Evolutionary conservation across 2,888 invertebrate genomes (phyloP).

Genomic region (Limnephilus lunatus): DNA sequence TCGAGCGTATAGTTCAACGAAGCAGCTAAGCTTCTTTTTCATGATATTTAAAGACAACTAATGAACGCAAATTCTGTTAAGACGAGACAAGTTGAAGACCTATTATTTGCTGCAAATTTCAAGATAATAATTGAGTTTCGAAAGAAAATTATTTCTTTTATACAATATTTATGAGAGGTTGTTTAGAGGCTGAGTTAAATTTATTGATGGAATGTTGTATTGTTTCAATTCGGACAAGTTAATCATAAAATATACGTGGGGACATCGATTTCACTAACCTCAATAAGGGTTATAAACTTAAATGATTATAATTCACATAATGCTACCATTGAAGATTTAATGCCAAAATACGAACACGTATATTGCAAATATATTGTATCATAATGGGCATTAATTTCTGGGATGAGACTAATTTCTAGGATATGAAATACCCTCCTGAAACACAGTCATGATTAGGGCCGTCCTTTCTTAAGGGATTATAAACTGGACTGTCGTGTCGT

Average conservation of each 20-base stretch:
- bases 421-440: neutral
- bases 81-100: neutral
- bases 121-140: neutral
- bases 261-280: neutral
- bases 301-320: neutral
- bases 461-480: constrained; percentile 23
- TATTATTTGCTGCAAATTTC: neutral
- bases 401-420: neutral
- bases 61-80: neutral
- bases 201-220: no score
- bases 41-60: neutral
- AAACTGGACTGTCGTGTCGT: constrained; percentile 26
- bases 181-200: no score
- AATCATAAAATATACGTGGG: no score
- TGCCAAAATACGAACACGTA: neutral
- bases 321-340: neutral
- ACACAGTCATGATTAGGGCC: constrained; percentile 16
- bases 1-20: neutral
- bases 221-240: no score
- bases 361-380: neutral
- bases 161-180: neutral
- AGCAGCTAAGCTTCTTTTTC: neutral
- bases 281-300: neutral
- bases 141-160: neutral
- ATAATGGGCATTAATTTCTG: neutral